These are phyloP conservation scores for Eilema sororculum DNA, from an alignment of 2,888 invertebrate genomes.

Conservation along the genomic window DNA sequence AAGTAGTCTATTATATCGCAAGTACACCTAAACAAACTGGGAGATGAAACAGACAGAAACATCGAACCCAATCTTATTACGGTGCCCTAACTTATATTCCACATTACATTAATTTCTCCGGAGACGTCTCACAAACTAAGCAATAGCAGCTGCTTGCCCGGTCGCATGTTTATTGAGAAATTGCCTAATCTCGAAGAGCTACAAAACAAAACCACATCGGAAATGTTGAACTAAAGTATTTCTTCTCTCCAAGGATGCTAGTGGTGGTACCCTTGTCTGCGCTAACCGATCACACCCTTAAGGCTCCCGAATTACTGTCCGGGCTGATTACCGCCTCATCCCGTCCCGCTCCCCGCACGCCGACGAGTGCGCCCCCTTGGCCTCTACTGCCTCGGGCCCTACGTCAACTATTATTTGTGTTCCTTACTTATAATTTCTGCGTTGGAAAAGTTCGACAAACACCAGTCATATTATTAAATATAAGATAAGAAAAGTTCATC, in stretches of 20 bases:
- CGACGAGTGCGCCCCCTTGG: conserved; percentile 49
- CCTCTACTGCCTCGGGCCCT: conserved; percentile 67
- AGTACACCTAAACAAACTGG: conserved; percentile 67
- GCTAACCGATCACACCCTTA: conserved; percentile 86
- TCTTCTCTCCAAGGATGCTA: conserved; percentile 84
- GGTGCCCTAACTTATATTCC: conserved; percentile 76
- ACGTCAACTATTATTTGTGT: conserved; percentile 85
- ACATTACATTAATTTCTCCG: conserved; percentile 84
- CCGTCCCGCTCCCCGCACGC: conserved; percentile 55
- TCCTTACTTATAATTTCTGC: conserved; percentile 84
- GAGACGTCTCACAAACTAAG: conserved; percentile 82
- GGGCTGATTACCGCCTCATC: conserved; percentile 79
- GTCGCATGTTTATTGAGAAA: conserved; percentile 85
- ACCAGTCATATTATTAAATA: conserved; percentile 82
- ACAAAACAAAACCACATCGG: conserved; percentile 86
- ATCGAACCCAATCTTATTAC: conserved; percentile 78
- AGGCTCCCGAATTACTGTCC: conserved; percentile 86
- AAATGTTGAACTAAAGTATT: conserved; percentile 86
- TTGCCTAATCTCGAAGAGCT: conserved; percentile 85
- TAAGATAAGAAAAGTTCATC: conserved; percentile 78
- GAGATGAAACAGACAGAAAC: conserved; percentile 74
- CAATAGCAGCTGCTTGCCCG: conserved; percentile 79
- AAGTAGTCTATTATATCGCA: conserved; percentile 56
- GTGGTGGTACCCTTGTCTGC: conserved; percentile 84
- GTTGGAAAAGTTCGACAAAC: conserved; percentile 82